A percentile compares a stretch with the other conserved stretches of the same genome.
Conservation (phyloP, 2,797 vertebrate genomes). For the Falco columbarius region DNA sequence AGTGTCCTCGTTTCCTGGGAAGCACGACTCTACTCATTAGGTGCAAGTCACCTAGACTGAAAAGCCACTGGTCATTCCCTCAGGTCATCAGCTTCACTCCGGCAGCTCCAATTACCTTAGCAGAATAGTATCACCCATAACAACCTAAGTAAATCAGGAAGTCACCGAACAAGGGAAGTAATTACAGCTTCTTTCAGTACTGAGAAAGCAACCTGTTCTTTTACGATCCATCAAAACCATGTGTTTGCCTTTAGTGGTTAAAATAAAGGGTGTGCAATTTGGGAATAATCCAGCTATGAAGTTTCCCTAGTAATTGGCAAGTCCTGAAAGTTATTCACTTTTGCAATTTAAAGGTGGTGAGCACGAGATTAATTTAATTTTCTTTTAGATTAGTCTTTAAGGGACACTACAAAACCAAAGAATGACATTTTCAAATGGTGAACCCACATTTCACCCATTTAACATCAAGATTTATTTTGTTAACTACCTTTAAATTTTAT, state of each 20-base stretch:
- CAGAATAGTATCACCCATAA: slow-evolving; percentile 55
- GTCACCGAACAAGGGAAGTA: slow-evolving; percentile 70
- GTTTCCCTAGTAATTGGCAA: slow-evolving; percentile 69
- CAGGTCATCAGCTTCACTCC: slow-evolving; percentile 31
- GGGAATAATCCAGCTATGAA: slow-evolving; percentile 67
- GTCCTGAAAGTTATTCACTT: slow-evolving; percentile 53
- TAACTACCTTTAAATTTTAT: slow-evolving; percentile 21
- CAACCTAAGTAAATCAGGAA: slow-evolving; percentile 68
- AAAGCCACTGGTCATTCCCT: slow-evolving; percentile 50
- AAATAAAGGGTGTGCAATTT: slow-evolving; percentile 67
- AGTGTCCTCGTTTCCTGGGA: slow-evolving; percentile 28
- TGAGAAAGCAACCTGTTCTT: slow-evolving; percentile 69
- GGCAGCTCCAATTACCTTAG: slow-evolving; percentile 62
- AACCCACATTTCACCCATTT: background rate
- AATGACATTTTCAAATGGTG: background rate
- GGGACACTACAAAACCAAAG: slow-evolving; percentile 18
- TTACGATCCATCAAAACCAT: slow-evolving; percentile 69
- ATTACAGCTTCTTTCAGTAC: slow-evolving; percentile 66
- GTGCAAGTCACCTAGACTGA: slow-evolving; percentile 36
- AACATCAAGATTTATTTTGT: background rate
- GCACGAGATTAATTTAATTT: slow-evolving; percentile 60
- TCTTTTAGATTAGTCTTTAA: slow-evolving; percentile 48
- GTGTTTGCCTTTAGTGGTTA: slow-evolving; percentile 70
- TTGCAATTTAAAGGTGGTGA: slow-evolving; percentile 47
- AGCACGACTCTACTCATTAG: slow-evolving; percentile 30